phyloP scores from a whole-genome alignment of 2,113 vertebrate species.

The Tamias sibiricus region DNA sequence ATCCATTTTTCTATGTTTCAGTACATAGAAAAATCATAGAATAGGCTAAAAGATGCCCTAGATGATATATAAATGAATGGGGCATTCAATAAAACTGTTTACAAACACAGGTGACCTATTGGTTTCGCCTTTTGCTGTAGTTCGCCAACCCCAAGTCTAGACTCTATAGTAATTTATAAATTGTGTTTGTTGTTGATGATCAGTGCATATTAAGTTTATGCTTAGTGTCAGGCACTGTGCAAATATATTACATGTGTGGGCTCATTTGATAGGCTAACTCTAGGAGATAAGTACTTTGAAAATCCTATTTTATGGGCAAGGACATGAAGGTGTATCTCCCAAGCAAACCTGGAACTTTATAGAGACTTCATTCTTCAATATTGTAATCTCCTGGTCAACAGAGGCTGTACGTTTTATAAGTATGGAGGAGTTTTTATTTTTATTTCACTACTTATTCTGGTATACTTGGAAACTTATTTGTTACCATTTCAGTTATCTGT shows the following conservation, averaged over 20 bases:
- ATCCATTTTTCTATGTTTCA: neutral
- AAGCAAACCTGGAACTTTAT: neutral
- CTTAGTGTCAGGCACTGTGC: neutral
- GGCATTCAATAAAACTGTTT: neutral
- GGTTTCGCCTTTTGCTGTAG: neutral
- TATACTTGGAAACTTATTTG: neutral
- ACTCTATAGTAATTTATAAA: neutral
- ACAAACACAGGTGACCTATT: neutral
- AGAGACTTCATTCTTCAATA: neutral
- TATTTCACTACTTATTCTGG: neutral
- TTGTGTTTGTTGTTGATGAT: neutral
- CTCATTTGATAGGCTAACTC: neutral
- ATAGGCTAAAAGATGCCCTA: neutral
- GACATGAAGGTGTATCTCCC: neutral
- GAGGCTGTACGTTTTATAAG: neutral
- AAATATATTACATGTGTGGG: neutral
- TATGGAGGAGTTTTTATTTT: neutral
- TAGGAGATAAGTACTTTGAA: constrained; percentile 4
- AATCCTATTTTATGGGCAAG: neutral
- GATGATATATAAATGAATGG: neutral
- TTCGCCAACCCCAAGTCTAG: neutral
- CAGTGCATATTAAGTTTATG: neutral
- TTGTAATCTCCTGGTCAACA: neutral
- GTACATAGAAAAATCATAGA: neutral
- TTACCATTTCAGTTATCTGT: neutral